These are phyloP conservation scores for Drosophila demipolita DNA, from an alignment of 2,888 invertebrate species.

Conservation along the genomic window DNA sequence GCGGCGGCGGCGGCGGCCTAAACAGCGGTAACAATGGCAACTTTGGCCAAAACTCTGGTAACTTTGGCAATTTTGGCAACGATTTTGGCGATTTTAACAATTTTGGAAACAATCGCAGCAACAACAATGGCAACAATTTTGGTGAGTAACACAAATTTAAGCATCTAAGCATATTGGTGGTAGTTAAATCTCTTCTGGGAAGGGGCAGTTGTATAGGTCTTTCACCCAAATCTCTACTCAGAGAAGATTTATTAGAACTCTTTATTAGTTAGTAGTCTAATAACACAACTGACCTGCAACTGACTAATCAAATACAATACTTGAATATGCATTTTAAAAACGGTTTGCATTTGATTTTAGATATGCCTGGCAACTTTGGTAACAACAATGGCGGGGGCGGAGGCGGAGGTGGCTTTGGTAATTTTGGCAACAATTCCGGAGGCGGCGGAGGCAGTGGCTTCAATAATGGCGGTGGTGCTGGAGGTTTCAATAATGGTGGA, in stretches of 20 bases:
- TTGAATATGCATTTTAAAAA: background rate
- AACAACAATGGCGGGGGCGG: slow-evolving; percentile 30
- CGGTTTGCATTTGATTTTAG: slow-evolving; percentile 18
- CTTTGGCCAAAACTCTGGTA: slow-evolving; percentile 68
- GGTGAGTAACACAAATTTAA: slow-evolving; percentile 45
- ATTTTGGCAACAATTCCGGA: slow-evolving; percentile 52
- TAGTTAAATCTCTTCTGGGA: background rate
- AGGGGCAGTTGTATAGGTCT: slow-evolving; percentile 9
- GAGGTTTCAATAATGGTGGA: slow-evolving; percentile 64
- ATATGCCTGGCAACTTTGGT: slow-evolving; percentile 55
- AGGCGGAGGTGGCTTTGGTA: slow-evolving; percentile 48
- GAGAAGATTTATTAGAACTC: slow-evolving; percentile 1
- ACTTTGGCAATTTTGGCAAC: slow-evolving; percentile 67
- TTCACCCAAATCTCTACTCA: slow-evolving; percentile 9
- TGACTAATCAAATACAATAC: background rate
- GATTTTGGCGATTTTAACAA: slow-evolving; percentile 68
- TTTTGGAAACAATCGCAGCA: slow-evolving; percentile 71
- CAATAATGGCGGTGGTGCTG: slow-evolving; percentile 65
- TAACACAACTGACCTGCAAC: background rate
- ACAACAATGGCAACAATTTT: slow-evolving; percentile 63
- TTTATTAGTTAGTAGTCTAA: slow-evolving; percentile 7
- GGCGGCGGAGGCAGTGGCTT: slow-evolving; percentile 39
- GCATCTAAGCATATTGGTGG: background rate
- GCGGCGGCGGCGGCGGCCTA: slow-evolving; percentile 29
- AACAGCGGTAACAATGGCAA: slow-evolving; percentile 59